phyloP scores from a whole-genome alignment of 2,113 vertebrate genomes.

The Caretta caretta region DNA sequence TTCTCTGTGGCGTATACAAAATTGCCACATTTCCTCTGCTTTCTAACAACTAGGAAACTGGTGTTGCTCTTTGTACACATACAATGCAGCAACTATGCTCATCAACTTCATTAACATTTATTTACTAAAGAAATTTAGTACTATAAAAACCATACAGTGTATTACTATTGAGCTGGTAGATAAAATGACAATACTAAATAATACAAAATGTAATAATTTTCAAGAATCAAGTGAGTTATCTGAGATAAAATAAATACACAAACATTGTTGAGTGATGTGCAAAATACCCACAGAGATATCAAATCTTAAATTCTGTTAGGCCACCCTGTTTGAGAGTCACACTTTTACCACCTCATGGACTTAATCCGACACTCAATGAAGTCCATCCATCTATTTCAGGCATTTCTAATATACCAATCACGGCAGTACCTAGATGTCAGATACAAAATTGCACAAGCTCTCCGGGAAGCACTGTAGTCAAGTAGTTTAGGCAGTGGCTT shows the following conservation, averaged over 20 bases:
- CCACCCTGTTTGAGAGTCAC: background rate
- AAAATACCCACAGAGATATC: background rate
- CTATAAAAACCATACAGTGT: background rate
- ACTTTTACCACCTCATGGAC: background rate
- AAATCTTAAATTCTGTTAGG: background rate
- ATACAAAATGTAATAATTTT: too few species aligned
- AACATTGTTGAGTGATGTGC: background rate
- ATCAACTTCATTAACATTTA: background rate
- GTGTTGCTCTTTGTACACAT: background rate
- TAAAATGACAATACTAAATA: background rate
- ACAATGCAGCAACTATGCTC: background rate
- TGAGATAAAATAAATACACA: background rate
- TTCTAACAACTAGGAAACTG: background rate
- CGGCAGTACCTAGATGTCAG: background rate
- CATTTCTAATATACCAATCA: background rate
- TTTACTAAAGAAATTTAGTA: background rate
- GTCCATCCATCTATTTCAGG: background rate
- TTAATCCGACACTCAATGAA: background rate
- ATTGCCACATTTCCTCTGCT: background rate
- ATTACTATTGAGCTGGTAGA: background rate
- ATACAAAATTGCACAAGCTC: background rate
- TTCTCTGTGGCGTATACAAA: rapidly evolving
- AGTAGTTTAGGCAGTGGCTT: background rate
- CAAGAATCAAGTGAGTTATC: too few species aligned
- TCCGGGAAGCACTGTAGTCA: background rate